Evolutionary conservation across 2,113 vertebrate species (phyloP), one percentile per base, ranked within the genome.

Genomic region (Mesocricetus auratus): DNA sequence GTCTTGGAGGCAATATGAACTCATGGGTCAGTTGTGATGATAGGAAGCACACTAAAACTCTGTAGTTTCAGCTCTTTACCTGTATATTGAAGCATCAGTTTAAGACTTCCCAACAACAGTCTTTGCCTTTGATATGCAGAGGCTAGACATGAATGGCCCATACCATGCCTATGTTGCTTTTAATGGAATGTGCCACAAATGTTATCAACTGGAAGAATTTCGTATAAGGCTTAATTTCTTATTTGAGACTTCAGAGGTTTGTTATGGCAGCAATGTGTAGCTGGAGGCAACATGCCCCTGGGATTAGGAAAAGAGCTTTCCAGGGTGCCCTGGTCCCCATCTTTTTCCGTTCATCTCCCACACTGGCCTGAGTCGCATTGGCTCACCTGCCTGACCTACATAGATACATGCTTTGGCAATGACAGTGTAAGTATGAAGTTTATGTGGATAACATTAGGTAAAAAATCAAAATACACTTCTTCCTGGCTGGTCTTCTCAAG

Each of bases 11-110:
- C 26, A 53, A 66, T 42, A 64, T 9, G 77, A 29, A 16, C 11
- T 39, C 5, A 10, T 0, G 3, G 13, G 47, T 24, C 58, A n/a
- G 0, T 21, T 26, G 53, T 73, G 22, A 58, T 33, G 0, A 0
- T 3, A 36, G 68, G 7, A 11, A 36, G 9, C 21, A 16, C 5
- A 36, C 8, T 85, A 36, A 69, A 15, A 26, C 69, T 5, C 2
- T 47, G 13, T 16, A 19, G 4, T 58, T 75, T 74, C 13, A n/a
- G 5, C 24, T 86, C 26, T 60, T 74, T 36, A 5, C 69, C 47
- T 22, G 7, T 16, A 17, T 33, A 2, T 21, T 39, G 7, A 9
- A 56, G 58, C 21, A 66, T n/a, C 62, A 71, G 45, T 16, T 50
- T 47, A 45, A 4, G 19, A 12, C 31, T 93, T 66, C 2, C 50